These are phyloP conservation scores for Microtus richardsoni DNA, from an alignment of 2,113 vertebrate genomes.

Conservation along the genomic window DNA sequence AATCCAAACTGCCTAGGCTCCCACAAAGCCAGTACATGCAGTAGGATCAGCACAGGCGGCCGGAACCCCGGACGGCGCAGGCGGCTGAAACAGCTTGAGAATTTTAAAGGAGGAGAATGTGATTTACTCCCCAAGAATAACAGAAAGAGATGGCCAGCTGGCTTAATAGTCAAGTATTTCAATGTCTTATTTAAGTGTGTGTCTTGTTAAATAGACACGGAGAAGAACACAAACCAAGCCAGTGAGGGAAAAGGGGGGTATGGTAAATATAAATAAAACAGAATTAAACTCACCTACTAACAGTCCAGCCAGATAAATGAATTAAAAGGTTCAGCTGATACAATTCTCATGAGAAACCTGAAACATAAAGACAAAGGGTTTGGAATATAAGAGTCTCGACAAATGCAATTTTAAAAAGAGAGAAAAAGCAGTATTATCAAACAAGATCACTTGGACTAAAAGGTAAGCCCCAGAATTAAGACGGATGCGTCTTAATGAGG, in stretches of 20 bases:
- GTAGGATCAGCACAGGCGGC: too few species aligned
- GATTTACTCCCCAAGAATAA: conserved; percentile 15
- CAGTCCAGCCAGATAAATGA: not conserved
- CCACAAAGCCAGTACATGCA: too few species aligned
- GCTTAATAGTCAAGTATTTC: not conserved
- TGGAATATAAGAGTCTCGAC: conserved; percentile 24
- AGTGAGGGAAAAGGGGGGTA: not conserved
- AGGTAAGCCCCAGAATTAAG: not conserved
- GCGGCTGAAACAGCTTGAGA: too few species aligned
- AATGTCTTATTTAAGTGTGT: conserved; percentile 15
- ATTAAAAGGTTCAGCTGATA: not conserved
- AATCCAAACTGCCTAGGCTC: too few species aligned
- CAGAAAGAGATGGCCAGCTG: not conserved
- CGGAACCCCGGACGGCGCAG: too few species aligned
- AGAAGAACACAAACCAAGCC: conserved; percentile 29
- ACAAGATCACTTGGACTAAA: conserved; percentile 8
- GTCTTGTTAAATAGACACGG: not conserved
- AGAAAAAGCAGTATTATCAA: not conserved
- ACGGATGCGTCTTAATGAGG: not conserved
- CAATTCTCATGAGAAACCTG: conserved; percentile 27
- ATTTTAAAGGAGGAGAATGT: conserved; percentile 1
- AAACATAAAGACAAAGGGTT: conserved; percentile 48
- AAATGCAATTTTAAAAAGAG: conserved; percentile 24
- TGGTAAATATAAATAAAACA: not conserved
- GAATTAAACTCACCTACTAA: conserved; percentile 54